Evolutionary conservation across 1,140 invertebrate species (phyloP).

Genomic region (Drosophila grimshawi): DNA sequence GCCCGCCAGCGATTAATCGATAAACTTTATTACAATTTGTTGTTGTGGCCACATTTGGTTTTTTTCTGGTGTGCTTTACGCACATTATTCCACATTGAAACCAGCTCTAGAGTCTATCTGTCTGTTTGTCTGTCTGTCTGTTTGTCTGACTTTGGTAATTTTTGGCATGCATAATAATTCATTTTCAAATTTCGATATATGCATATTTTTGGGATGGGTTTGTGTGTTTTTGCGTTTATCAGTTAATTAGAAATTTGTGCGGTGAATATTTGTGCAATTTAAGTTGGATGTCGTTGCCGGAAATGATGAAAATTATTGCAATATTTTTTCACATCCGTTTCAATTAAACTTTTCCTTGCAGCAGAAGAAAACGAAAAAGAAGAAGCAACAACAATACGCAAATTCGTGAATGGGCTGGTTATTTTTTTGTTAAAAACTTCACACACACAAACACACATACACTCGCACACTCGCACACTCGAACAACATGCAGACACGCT

Average conservation of each 20-base stretch:
- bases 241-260: slow-evolving; percentile 76
- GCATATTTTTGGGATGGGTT: not conserved
- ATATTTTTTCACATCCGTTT: slow-evolving; percentile 65
- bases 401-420: slow-evolving; percentile 46
- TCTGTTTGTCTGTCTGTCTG: slow-evolving; percentile 44
- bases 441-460: slow-evolving; percentile 6
- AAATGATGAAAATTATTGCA: slow-evolving; percentile 66
- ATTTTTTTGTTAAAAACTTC: slow-evolving; percentile 42
- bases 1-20: slow-evolving; percentile 60
- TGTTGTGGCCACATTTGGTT: slow-evolving; percentile 56
- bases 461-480: slow-evolving; percentile 2
- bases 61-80: not conserved
- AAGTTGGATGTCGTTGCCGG: slow-evolving; percentile 49
- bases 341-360: slow-evolving; percentile 69
- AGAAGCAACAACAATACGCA: slow-evolving; percentile 9
- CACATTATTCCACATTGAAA: slow-evolving; percentile 28
- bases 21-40: slow-evolving; percentile 81
- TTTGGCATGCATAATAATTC: slow-evolving; percentile 63
- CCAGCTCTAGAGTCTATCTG: slow-evolving; percentile 12
- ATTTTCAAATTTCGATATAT: slow-evolving; percentile 33
- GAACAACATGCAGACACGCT: slow-evolving; percentile 45
- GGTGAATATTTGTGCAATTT: slow-evolving; percentile 43
- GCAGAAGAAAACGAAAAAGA: slow-evolving; percentile 16
- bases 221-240: slow-evolving; percentile 56
- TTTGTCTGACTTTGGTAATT: slow-evolving; percentile 49